phyloP scores from a whole-genome alignment of 2,797 vertebrate species.

The Pseudocheirus occidentalis region DNA sequence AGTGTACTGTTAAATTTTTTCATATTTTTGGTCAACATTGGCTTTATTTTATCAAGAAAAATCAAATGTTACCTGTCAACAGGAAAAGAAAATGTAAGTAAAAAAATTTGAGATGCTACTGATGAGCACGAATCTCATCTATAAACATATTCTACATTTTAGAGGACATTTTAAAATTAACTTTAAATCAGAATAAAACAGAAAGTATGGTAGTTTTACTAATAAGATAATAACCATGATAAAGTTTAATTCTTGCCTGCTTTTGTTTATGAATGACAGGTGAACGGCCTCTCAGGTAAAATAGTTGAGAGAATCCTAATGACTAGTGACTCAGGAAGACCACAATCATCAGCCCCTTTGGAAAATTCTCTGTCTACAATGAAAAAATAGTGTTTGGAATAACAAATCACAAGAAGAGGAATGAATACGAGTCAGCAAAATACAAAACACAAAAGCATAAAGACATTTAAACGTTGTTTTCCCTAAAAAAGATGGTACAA shows the following conservation, averaged over 20 bases:
- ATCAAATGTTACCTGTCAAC: slow-evolving; percentile 44
- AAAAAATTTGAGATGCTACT: slow-evolving; percentile 7
- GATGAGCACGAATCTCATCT: slow-evolving; percentile 29
- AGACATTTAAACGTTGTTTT: slow-evolving; percentile 17
- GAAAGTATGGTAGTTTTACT: slow-evolving; percentile 48
- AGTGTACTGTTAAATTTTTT: slow-evolving; percentile 25
- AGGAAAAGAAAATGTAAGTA: slow-evolving; percentile 39
- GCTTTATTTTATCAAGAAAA: slow-evolving; percentile 58
- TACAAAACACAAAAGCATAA: neutral
- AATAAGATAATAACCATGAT: slow-evolving; percentile 63
- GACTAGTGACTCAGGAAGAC: slow-evolving; percentile 57
- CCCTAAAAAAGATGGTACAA: slow-evolving; percentile 12
- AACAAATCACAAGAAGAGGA: slow-evolving; percentile 2
- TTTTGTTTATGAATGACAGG: slow-evolving; percentile 56
- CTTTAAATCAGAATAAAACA: neutral
- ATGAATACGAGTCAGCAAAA: neutral
- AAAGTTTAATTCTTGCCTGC: slow-evolving; percentile 54
- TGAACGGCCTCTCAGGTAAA: neutral
- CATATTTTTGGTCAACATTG: slow-evolving; percentile 44
- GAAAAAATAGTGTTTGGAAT: neutral
- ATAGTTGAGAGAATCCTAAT: slow-evolving; percentile 52
- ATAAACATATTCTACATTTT: slow-evolving; percentile 52
- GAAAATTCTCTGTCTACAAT: slow-evolving; percentile 53
- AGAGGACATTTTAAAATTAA: slow-evolving; percentile 47
- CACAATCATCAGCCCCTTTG: slow-evolving; percentile 57